Evolutionary conservation across 2,888 invertebrate species (phyloP).

Genomic region (Teinopalpus imperialis): DNA sequence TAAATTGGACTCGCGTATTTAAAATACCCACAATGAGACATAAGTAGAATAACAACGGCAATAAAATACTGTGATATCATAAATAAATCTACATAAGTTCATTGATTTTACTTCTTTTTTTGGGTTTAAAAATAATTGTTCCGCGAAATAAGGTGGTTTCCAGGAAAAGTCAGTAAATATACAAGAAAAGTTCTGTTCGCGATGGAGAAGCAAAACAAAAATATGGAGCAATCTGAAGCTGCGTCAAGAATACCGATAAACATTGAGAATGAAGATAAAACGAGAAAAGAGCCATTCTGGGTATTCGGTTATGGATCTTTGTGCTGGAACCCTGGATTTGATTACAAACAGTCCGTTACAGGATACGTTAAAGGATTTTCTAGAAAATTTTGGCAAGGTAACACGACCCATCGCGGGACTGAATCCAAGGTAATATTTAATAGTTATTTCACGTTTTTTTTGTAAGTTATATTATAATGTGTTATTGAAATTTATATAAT

Average conservation of each 20-base stretch:
- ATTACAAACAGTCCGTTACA: conserved; percentile 88
- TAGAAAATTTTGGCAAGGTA: conserved; percentile 96
- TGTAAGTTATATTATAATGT: too few relatives aligned
- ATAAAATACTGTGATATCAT: conserved; percentile 48
- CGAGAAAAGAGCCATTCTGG: conserved; percentile 85
- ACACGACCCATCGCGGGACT: conserved; percentile 90
- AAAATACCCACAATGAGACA: conserved; percentile 61
- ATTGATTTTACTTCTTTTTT: conserved; percentile 39
- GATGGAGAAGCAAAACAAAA: conserved; percentile 28
- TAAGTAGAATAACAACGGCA: conserved; percentile 55
- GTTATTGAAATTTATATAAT: too few relatives aligned
- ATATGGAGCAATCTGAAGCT: conserved; percentile 17
- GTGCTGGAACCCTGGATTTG: conserved; percentile 97
- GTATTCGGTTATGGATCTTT: conserved; percentile 98
- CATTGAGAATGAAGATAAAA: conserved; percentile 37
- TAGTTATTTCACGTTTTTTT: too few relatives aligned
- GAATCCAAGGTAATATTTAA: conserved; percentile 82
- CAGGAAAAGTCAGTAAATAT: conserved; percentile 23
- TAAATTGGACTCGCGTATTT: conserved; percentile 47
- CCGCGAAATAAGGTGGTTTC: conserved; percentile 13
- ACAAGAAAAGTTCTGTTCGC: conserved; percentile 1
- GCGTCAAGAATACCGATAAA: conserved; percentile 16
- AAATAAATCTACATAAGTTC: conserved; percentile 42
- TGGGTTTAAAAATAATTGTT: conserved; percentile 35
- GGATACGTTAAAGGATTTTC: conserved; percentile 92